Conservation (phyloP, 2,113 vertebrate genomes). For the Aegypius monachus region DNA sequence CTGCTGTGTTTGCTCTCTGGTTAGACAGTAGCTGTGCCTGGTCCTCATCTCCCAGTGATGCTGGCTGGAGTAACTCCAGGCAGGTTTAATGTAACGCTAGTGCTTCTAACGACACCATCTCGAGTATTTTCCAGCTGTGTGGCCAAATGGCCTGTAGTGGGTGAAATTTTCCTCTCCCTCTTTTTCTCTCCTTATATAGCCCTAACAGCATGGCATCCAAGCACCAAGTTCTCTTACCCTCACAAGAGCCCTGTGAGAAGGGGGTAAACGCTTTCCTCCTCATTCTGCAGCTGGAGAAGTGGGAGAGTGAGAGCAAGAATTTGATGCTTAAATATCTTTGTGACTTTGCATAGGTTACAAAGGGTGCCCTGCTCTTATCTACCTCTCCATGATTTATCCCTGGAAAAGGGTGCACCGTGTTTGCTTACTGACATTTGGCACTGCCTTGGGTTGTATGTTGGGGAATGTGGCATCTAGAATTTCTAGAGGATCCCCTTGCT, state of each 20-base stretch:
- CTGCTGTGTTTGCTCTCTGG: not conserved
- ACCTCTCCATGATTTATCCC: not conserved
- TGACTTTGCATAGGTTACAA: not conserved
- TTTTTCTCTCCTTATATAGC: not conserved
- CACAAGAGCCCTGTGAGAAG: not conserved
- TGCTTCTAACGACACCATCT: not conserved
- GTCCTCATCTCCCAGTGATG: not conserved
- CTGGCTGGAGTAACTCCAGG: not conserved
- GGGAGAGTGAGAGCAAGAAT: not conserved
- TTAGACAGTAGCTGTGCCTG: not conserved
- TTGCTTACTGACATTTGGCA: not conserved
- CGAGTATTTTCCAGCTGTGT: not conserved
- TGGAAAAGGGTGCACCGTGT: fast-evolving
- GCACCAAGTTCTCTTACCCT: not conserved
- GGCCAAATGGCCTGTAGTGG: not conserved
- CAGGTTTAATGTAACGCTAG: not conserved
- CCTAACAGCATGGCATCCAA: not conserved
- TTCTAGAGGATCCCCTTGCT: not conserved
- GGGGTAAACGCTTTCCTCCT: not conserved
- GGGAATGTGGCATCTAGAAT: not conserved
- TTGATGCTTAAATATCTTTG: not conserved
- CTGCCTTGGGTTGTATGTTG: not conserved
- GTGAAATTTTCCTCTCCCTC: not conserved
- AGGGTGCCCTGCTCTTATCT: not conserved
- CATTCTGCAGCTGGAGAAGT: not conserved